Evolutionary conservation across 2,888 invertebrate species (phyloP).

Genomic region (Hetaerina titia): DNA sequence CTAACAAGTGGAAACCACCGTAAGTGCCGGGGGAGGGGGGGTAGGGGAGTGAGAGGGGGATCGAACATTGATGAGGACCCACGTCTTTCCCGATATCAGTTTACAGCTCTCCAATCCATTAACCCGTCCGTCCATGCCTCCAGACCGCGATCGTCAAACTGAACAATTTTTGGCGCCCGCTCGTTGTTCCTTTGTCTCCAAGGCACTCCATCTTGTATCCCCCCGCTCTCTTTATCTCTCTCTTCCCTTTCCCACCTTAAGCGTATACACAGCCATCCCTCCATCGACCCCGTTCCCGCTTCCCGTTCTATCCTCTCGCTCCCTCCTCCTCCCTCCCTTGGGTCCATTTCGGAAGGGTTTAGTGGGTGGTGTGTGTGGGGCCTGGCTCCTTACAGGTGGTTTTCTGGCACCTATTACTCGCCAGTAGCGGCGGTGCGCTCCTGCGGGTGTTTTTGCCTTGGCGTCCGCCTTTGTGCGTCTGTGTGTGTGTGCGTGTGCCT

Average conservation of each 20-base stretch:
- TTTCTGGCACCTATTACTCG: constrained; percentile 55
- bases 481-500: not conserved
- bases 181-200: constrained; percentile 4
- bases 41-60: too few relatives aligned
- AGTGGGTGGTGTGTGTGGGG: not conserved
- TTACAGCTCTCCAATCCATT: not conserved
- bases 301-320: not conserved
- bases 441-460: not conserved
- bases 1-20: too few relatives aligned
- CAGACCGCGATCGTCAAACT: not conserved
- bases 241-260: not conserved
- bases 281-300: not conserved
- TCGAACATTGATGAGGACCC: not conserved
- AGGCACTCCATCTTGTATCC: not conserved
- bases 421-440: not conserved
- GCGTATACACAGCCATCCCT: not conserved
- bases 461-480: not conserved
- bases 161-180: not conserved
- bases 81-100: not conserved
- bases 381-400: constrained; percentile 63
- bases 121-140: not conserved
- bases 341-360: not conserved
- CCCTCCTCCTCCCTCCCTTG: not conserved
- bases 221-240: not conserved
- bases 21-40: too few relatives aligned